Evolutionary conservation across 2,113 vertebrate species (phyloP).

Genomic region (Albula glossodonta): DNA sequence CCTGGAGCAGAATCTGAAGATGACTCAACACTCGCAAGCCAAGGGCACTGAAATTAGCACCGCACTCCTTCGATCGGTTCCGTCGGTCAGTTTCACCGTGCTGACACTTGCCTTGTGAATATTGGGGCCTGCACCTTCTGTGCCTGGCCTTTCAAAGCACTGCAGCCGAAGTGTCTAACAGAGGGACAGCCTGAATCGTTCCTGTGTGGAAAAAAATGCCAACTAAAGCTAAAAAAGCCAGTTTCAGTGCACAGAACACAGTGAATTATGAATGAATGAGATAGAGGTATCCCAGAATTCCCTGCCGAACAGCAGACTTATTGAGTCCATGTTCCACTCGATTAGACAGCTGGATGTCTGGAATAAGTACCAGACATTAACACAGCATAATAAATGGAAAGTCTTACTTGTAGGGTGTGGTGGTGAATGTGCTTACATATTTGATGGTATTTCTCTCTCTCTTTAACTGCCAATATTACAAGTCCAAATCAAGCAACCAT

Average conservation of each 20-base stretch:
- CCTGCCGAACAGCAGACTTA: neutral
- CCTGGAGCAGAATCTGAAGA: no score
- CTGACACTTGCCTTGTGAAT: no score
- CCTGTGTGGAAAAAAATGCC: neutral
- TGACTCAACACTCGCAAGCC: no score
- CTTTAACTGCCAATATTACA: neutral
- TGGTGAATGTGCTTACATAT: neutral
- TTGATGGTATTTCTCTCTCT: neutral
- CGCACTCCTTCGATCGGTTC: no score
- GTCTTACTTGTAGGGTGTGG: neutral
- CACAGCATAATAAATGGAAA: neutral
- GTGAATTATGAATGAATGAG: neutral
- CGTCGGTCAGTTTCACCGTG: no score
- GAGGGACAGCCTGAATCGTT: neutral
- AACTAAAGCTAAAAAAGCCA: no score
- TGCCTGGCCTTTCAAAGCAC: no score
- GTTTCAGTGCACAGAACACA: neutral
- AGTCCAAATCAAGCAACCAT: neutral
- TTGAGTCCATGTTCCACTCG: no score
- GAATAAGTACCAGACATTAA: neutral
- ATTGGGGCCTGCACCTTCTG: no score
- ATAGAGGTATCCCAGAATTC: neutral
- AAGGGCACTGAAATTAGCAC: no score
- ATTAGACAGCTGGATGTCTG: neutral
- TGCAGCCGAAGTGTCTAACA: no score